A percentile compares a stretch with the other conserved stretches of the same genome.
These are phyloP conservation scores for Drosophila ananassae DNA, from an alignment of 1,140 invertebrate genomes.

Conservation along the genomic window DNA sequence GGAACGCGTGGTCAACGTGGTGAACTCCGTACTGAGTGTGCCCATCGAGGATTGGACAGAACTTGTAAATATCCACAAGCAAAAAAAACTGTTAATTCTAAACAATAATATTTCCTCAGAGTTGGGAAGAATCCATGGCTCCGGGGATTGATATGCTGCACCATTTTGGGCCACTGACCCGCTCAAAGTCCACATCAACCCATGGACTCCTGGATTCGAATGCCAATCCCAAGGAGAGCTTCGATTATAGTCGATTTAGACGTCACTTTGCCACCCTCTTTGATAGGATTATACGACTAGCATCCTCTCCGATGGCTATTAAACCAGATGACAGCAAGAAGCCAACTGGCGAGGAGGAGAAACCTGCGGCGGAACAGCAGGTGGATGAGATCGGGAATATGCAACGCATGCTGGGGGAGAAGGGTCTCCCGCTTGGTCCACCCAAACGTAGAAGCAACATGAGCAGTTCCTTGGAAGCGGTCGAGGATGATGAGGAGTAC, in stretches of 20 bases:
- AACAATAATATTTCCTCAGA: conserved; percentile 41
- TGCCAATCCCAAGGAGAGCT: conserved; percentile 46
- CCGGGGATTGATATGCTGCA: conserved; percentile 82
- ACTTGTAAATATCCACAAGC: conserved; percentile 37
- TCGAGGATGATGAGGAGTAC: conserved; percentile 76
- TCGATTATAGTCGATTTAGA: conserved; percentile 74
- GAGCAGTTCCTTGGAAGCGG: conserved; percentile 68
- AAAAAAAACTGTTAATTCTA: background rate
- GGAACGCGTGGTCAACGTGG: conserved; percentile 73
- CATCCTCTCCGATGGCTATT: conserved; percentile 32
- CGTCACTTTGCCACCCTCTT: conserved; percentile 73
- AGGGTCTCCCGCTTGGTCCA: conserved; percentile 9
- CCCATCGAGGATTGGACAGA: conserved; percentile 80
- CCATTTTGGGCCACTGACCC: conserved; percentile 77
- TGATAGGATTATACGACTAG: conserved; percentile 74
- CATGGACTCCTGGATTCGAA: conserved; percentile 60
- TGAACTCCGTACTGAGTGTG: conserved; percentile 65
- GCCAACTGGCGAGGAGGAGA: background rate
- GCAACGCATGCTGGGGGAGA: conserved; percentile 61
- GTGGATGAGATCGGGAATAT: conserved; percentile 56
- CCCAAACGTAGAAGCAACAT: conserved; percentile 36
- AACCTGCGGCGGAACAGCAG: background rate
- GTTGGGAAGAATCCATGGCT: conserved; percentile 82
- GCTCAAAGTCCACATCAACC: conserved; percentile 65
- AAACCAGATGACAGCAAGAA: conserved; percentile 8